Percentiles rank a stretch among this genome's conserved stretches.
phyloP scores from a whole-genome alignment of 2,797 vertebrate genomes.

The Chromobotia macracanthus region DNA sequence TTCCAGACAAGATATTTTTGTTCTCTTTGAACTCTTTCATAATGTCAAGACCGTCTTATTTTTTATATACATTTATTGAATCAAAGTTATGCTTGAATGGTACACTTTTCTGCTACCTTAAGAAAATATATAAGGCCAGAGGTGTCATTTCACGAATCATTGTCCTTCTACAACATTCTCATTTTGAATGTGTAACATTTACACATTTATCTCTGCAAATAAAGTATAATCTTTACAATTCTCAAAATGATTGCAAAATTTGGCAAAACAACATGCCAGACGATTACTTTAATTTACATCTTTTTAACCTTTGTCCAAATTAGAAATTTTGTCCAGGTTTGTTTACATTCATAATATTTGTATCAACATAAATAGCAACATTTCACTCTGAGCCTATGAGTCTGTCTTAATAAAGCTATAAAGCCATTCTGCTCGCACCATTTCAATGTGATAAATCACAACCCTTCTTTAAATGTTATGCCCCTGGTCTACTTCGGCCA shows the following conservation, averaged over 20 bases:
- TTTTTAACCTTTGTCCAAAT: conserved; percentile 47
- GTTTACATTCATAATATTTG: not conserved
- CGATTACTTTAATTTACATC: conserved; percentile 24
- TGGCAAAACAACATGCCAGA: conserved; percentile 42
- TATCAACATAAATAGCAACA: not conserved
- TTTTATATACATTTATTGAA: conserved; percentile 47
- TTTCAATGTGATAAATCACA: not conserved
- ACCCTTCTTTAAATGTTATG: conserved; percentile 12
- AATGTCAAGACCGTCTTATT: not conserved
- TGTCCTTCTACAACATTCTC: conserved; percentile 59
- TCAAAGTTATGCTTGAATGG: conserved; percentile 45
- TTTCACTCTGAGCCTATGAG: conserved; percentile 11
- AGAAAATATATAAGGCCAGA: conserved; percentile 70
- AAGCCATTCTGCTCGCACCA: conserved; percentile 51
- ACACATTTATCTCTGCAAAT: conserved; percentile 66
- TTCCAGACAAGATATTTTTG: not conserved
- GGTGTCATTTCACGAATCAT: conserved; percentile 57
- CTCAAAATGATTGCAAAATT: conserved; percentile 64
- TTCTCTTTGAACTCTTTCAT: not conserved
- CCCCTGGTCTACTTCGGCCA: not conserved
- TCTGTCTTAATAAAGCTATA: conserved; percentile 53
- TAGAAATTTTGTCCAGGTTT: not conserved
- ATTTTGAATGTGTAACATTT: conserved; percentile 69
- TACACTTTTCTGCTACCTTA: conserved; percentile 20
- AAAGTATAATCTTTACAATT: conserved; percentile 76